Evolutionary conservation across 1,140 invertebrate genomes (phyloP).

Genomic region (Drosophila bifasciata): DNA sequence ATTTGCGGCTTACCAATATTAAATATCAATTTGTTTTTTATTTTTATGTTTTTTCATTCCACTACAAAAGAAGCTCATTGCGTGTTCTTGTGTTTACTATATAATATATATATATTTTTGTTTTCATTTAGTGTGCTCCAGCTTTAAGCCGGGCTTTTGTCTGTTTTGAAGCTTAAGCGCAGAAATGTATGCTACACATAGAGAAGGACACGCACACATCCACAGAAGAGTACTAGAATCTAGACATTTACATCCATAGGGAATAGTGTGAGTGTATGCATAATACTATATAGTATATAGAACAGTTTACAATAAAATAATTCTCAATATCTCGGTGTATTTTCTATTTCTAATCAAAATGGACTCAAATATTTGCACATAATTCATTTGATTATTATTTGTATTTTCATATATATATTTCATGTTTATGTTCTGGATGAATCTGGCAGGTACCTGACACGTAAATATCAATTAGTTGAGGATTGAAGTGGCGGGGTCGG

Average conservation of each 20-base stretch:
- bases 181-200: conserved; percentile 59
- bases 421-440: conserved; percentile 28
- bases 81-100: conserved; percentile 39
- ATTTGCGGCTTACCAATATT: too few relatives aligned
- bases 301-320: conserved; percentile 45
- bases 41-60: conserved; percentile 14
- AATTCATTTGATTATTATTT: conserved; percentile 53
- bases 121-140: conserved; percentile 24
- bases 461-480: conserved; percentile 68
- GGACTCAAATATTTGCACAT: conserved; percentile 51
- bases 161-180: conserved; percentile 55
- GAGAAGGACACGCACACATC: conserved; percentile 32
- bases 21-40: conserved; percentile 14
- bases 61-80: conserved; percentile 75
- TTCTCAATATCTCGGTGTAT: neutral
- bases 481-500: conserved; percentile 26
- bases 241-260: conserved; percentile 51
- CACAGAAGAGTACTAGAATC: conserved; percentile 17
- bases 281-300: conserved; percentile 20
- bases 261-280: conserved; percentile 20
- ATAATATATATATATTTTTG: conserved; percentile 16
- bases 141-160: conserved; percentile 35
- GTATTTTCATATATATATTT: conserved; percentile 33
- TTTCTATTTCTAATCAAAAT: conserved; percentile 45
- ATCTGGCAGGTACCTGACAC: conserved; percentile 79